These are phyloP conservation scores for Habrosyne pyritoides DNA, from an alignment of 2,888 invertebrate species.

Conservation along the genomic window DNA sequence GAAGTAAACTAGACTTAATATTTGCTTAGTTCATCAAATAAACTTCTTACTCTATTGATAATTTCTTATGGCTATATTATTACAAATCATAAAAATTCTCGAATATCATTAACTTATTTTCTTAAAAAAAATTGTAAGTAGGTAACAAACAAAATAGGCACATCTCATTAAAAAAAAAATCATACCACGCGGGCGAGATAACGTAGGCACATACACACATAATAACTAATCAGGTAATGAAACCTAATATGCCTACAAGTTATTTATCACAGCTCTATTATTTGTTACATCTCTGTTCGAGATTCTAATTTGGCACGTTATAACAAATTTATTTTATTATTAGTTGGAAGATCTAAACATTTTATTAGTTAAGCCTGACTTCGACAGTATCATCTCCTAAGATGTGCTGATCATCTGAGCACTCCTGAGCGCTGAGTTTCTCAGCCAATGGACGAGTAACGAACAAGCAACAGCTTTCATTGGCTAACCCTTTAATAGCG, in stretches of 20 bases:
- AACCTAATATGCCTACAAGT: slow-evolving; percentile 1
- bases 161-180: not conserved
- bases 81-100: no score
- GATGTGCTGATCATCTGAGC: slow-evolving; percentile 66
- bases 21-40: not conserved
- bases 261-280: not conserved
- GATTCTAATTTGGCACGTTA: not conserved
- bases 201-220: not conserved
- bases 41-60: not conserved
- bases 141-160: slow-evolving; percentile 4
- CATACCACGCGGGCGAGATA: not conserved
- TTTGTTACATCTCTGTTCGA: not conserved
- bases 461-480: slow-evolving; percentile 58
- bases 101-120: slow-evolving; percentile 3
- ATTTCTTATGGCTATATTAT: not conserved
- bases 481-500: slow-evolving; percentile 79
- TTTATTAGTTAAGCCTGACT: slow-evolving; percentile 63
- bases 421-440: slow-evolving; percentile 70
- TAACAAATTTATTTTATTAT: not conserved
- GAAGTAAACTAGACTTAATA: not conserved
- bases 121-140: slow-evolving; percentile 7
- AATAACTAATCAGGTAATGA: not conserved
- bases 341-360: slow-evolving; percentile 2
- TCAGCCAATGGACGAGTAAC: slow-evolving; percentile 62
- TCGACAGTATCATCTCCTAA: slow-evolving; percentile 73